Evolutionary conservation across 2,888 invertebrate genomes (phyloP).

Genomic region (Philaethria dido): DNA sequence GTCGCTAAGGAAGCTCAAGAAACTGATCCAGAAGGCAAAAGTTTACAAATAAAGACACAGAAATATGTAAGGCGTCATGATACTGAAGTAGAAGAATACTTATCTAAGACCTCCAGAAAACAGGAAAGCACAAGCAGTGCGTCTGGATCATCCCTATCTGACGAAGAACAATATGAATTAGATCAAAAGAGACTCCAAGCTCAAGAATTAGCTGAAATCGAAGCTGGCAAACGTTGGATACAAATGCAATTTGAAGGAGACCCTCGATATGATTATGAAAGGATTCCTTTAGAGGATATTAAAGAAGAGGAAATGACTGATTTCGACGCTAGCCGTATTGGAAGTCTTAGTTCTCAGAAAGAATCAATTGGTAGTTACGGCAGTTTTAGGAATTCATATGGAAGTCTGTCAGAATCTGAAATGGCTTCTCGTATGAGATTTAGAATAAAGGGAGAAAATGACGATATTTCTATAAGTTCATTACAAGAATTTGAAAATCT

Average conservation of each 20-base stretch:
- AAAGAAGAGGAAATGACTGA: constrained; percentile 96
- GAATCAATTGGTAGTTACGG: constrained; percentile 91
- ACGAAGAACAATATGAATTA: constrained; percentile 87
- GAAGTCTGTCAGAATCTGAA: constrained; percentile 96
- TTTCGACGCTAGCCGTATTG: constrained; percentile 90
- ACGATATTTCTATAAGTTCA: constrained; percentile 96
- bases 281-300: constrained; percentile 94
- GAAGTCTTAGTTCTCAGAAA: constrained; percentile 90
- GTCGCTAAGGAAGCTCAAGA: constrained; percentile 94
- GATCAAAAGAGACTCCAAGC: constrained; percentile 84
- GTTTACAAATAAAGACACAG: constrained; percentile 86
- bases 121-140: constrained; percentile 84
- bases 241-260: constrained; percentile 94
- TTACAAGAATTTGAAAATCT: constrained; percentile 97
- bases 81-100: constrained; percentile 88
- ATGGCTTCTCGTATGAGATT: constrained; percentile 92
- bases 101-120: constrained; percentile 88
- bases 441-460: constrained; percentile 93
- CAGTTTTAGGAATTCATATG: constrained; percentile 93
- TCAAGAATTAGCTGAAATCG: constrained; percentile 82
- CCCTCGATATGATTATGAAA: constrained; percentile 90
- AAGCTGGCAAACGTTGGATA: constrained; percentile 93
- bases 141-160: constrained; percentile 83
- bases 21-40: constrained; percentile 92
- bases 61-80: constrained; percentile 85